Percentiles rank a stretch among this genome's conserved stretches.
phyloP scores from a whole-genome alignment of 2,888 invertebrate species.

The Halictus ligatus region DNA sequence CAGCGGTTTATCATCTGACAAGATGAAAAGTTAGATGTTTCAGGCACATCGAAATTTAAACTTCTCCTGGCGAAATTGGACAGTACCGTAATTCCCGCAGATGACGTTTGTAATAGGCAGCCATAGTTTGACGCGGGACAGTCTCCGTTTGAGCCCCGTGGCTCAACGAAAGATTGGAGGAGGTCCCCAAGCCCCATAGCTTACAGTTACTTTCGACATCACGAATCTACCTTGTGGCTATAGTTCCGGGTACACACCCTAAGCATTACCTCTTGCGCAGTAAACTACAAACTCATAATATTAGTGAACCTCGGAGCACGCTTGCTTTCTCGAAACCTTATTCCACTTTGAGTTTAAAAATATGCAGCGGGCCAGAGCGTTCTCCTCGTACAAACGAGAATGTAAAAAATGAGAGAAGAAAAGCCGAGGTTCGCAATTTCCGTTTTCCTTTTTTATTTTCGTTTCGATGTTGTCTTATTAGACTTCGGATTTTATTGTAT shows the following conservation, averaged over 20 bases:
- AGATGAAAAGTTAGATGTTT: not conserved
- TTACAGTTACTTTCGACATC: not conserved
- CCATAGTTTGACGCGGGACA: not conserved
- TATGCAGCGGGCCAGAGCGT: not conserved
- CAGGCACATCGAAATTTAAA: not conserved
- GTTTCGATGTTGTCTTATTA: not conserved
- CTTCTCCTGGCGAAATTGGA: not conserved
- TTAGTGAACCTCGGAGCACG: not conserved
- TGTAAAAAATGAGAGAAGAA: too few species aligned
- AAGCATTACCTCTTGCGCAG: not conserved
- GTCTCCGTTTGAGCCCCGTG: not conserved
- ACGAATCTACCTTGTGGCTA: not conserved
- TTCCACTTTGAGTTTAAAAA: not conserved
- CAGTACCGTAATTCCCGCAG: not conserved
- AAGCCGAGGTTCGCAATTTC: not conserved
- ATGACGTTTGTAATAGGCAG: not conserved
- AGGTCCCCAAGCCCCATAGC: not conserved
- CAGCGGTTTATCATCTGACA: not conserved
- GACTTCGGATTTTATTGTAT: too few species aligned
- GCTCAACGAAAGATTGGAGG: not conserved
- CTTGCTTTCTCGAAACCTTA: not conserved
- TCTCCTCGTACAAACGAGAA: not conserved
- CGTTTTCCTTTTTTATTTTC: too few species aligned
- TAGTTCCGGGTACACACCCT: not conserved
- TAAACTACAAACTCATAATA: not conserved